Evolutionary conservation across 2,113 vertebrate genomes (phyloP), one percentile per base, ranked within the genome.

Genomic region (Microtus richardsoni): DNA sequence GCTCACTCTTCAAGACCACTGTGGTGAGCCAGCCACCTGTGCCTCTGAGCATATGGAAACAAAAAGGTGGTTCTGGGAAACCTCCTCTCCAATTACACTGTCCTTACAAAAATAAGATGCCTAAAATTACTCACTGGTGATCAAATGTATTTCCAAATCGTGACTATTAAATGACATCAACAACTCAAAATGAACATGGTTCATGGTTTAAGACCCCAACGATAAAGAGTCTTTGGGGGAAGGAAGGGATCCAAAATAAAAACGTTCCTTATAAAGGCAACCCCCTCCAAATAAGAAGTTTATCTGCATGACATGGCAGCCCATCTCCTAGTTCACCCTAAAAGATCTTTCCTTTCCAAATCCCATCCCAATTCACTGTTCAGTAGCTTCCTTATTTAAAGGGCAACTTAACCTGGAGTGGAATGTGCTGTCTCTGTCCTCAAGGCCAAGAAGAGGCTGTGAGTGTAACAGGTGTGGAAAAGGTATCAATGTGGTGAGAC

Each of bases 401-500:
- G 93, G 24, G 24, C 86, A 47, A 93, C 26, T 91, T 90, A 95
- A 89, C 71, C 52, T 74, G 22, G 13, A 91, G 58, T 89, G 47
- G 49, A 94, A 93, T 89, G 74, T 66, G 9, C 44, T 91, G 0
- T 79, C 41, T 49, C 44, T 90, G 17, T 93, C 83, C 89, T 82
- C 30, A 77, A 68, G 83, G 64, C 93, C 70, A 93, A 80, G 54
- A 85, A 62, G 66, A 82, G 58, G 75, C 79, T 75, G 3, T 21
- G 78, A 92, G 44, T 82, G 44, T 84, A 94, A 89, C 88, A 95
- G 88, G 88, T 93, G 30, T 96, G 93, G 87, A 85, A 90, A 92
- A 74, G 64, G 28, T 79, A 91, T 78, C 88, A 66, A 44, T 92
- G 74, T 60, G 39, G 77, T 75, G 73, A 96, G 49, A 88, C 0